Evolutionary conservation across 2,797 vertebrate genomes (phyloP).

Genomic region (Peromyscus nudipes): DNA sequence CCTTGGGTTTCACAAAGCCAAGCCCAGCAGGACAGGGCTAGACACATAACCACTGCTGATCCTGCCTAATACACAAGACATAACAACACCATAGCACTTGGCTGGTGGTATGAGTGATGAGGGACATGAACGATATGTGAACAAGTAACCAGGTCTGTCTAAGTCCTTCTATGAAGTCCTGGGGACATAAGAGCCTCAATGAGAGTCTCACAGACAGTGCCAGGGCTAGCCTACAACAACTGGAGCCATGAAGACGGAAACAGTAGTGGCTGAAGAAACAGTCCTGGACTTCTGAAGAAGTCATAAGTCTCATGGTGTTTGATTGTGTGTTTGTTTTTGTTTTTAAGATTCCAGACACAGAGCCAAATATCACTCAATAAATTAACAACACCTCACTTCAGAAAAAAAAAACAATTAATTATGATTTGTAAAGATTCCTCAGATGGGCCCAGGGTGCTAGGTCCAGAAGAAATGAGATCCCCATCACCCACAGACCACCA

Average conservation of each 20-base stretch:
- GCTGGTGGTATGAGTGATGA: background rate
- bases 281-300: background rate
- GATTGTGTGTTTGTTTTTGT: background rate
- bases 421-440: background rate
- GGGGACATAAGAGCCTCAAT: background rate
- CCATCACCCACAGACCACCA: background rate
- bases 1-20: background rate
- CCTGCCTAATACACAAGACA: background rate
- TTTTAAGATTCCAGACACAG: constrained; percentile 41
- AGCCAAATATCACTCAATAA: background rate
- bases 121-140: background rate
- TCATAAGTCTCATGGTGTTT: background rate
- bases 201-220: background rate
- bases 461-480: background rate
- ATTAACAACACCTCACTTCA: background rate
- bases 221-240: background rate
- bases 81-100: background rate
- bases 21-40: background rate
- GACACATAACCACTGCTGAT: background rate
- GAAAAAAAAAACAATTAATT: background rate
- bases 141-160: background rate
- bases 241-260: background rate
- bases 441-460: background rate
- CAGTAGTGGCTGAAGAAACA: background rate
- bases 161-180: no score